phyloP scores from a whole-genome alignment of 2,888 invertebrate species.

The Cerastoderma edule region DNA sequence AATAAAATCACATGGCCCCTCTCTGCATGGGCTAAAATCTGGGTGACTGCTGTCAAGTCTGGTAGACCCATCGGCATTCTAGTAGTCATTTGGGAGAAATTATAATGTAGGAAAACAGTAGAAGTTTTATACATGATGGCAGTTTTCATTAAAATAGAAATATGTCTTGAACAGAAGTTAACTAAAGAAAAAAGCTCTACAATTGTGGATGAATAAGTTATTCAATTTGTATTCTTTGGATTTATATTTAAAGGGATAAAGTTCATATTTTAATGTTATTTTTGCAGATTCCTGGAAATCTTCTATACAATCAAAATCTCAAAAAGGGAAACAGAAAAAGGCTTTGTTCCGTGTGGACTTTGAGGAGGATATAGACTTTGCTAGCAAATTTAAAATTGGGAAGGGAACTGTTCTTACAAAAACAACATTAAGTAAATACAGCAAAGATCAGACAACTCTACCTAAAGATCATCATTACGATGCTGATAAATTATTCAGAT shows the following conservation, averaged over 20 bases:
- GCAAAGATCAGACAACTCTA: conserved; percentile 76
- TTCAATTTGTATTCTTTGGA: not conserved
- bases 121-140: no score
- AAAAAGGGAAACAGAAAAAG: conserved; percentile 28
- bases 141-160: no score
- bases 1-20: no score
- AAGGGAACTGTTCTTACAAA: conserved; percentile 78
- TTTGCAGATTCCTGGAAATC: conserved; percentile 45
- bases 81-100: no score
- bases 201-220: no score
- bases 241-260: not conserved
- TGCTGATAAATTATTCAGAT: conserved; percentile 75
- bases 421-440: conserved; percentile 78
- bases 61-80: no score
- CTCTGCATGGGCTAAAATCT: no score
- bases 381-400: conserved; percentile 68
- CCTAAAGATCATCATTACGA: conserved; percentile 82
- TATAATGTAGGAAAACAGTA: no score
- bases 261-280: conserved; percentile 1
- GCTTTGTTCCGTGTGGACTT: conserved; percentile 77
- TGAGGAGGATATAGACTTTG: conserved; percentile 78
- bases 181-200: no score
- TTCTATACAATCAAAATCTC: conserved; percentile 4
- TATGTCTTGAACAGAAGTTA: no score
- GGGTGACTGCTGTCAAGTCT: no score